Conservation (phyloP, 2,113 vertebrate genomes). For the Pterocles gutturalis region DNA sequence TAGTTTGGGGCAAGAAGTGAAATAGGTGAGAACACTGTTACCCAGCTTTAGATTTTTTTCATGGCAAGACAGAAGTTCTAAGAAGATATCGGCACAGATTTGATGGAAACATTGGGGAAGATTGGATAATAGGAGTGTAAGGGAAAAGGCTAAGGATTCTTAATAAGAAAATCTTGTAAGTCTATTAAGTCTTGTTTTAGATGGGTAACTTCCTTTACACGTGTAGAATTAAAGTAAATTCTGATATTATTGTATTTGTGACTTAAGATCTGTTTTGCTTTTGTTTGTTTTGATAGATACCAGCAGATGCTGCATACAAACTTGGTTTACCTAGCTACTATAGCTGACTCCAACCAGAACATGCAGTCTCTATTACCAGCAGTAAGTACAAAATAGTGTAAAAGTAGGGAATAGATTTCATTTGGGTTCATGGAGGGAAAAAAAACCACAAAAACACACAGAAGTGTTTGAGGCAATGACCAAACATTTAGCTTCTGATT, state of each 20-base stretch:
- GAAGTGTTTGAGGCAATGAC: background rate
- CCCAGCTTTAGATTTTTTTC: background rate
- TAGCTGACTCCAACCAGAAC: conserved; percentile 99
- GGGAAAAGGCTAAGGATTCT: background rate
- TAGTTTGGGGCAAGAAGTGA: background rate
- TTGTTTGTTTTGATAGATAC: conserved; percentile 83
- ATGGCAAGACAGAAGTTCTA: background rate
- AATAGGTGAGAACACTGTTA: background rate
- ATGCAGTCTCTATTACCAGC: conserved; percentile 98
- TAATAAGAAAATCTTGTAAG: background rate
- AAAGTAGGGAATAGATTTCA: background rate
- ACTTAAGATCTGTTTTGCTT: background rate
- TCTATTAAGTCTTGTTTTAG: background rate
- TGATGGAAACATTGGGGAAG: background rate
- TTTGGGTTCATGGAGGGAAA: background rate
- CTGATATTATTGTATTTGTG: background rate
- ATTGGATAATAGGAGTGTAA: background rate
- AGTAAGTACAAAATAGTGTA: conserved; percentile 84
- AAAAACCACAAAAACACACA: too few relatives aligned
- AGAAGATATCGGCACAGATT: background rate
- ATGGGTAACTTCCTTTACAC: background rate
- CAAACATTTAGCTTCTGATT: background rate
- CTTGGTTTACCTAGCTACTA: conserved; percentile 97
- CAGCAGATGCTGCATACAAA: conserved; percentile 99
- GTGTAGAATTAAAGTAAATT: background rate